A percentile compares a stretch with the other conserved stretches of the same genome.
Conservation (phyloP, 2,888 invertebrate species). For the Cetonia aurata region DNA sequence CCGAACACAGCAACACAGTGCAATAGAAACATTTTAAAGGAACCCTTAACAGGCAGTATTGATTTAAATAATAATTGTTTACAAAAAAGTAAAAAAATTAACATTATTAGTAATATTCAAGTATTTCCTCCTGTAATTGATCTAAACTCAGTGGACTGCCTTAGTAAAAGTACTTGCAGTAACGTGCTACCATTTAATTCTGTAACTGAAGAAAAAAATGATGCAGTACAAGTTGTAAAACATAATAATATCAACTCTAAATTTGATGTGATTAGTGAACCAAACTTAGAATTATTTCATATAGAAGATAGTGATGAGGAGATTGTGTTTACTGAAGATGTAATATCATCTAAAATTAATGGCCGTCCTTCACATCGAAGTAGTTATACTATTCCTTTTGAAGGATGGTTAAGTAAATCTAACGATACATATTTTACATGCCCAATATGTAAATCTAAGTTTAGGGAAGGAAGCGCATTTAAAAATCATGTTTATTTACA, state of each 20-base stretch:
- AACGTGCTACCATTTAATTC: no score
- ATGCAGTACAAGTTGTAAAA: no score
- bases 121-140: neutral
- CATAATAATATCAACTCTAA: no score
- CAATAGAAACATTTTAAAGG: neutral
- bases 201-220: no score
- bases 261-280: neutral
- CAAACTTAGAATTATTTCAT: neutral
- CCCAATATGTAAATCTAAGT: slow-evolving; percentile 10
- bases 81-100: slow-evolving; percentile 1
- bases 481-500: slow-evolving; percentile 15
- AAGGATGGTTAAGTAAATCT: slow-evolving; percentile 24
- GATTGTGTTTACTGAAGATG: neutral
- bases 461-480: neutral
- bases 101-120: slow-evolving; percentile 13
- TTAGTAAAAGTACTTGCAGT: no score
- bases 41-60: neutral
- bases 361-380: no score
- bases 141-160: no score
- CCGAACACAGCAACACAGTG: neutral
- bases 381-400: neutral
- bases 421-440: slow-evolving; percentile 13
- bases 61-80: neutral
- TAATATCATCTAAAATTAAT: no score
- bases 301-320: neutral